Evolutionary conservation across 2,113 vertebrate species (phyloP).

Genomic region (Gorsachius goisagi): DNA sequence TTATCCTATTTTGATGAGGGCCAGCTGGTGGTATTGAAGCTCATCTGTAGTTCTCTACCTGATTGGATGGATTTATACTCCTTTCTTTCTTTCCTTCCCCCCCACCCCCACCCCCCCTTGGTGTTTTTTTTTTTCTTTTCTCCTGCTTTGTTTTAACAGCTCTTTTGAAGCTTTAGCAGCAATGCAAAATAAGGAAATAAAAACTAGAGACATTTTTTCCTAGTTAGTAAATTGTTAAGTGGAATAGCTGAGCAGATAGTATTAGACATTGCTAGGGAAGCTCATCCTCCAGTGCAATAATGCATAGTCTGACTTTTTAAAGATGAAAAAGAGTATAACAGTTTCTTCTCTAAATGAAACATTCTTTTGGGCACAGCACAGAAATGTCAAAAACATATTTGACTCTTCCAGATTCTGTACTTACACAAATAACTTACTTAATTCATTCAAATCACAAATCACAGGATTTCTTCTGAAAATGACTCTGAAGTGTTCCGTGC

Average conservation of each 20-base stretch:
- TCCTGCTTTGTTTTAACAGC: neutral
- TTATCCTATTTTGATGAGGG: neutral
- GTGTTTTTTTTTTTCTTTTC: neutral
- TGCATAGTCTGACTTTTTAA: neutral
- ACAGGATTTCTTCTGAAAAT: neutral
- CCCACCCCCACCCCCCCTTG: neutral
- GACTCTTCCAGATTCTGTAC: neutral
- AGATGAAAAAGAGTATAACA: neutral
- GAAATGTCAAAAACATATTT: neutral
- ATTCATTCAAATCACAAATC: neutral
- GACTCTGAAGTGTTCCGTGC: neutral
- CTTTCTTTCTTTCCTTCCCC: fast-evolving
- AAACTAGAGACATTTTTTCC: neutral
- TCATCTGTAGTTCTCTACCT: neutral
- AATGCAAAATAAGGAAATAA: neutral
- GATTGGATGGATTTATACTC: neutral
- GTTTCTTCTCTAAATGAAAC: neutral
- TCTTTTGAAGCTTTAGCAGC: neutral
- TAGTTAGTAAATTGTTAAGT: neutral
- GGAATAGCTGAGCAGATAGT: neutral
- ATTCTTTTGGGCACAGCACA: neutral
- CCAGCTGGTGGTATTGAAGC: neutral
- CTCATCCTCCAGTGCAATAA: neutral
- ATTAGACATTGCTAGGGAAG: neutral
- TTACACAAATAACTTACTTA: neutral